These are phyloP conservation scores for Ctenosaura bakeri DNA, from an alignment of 2,797 vertebrate species.

Conservation along the genomic window DNA sequence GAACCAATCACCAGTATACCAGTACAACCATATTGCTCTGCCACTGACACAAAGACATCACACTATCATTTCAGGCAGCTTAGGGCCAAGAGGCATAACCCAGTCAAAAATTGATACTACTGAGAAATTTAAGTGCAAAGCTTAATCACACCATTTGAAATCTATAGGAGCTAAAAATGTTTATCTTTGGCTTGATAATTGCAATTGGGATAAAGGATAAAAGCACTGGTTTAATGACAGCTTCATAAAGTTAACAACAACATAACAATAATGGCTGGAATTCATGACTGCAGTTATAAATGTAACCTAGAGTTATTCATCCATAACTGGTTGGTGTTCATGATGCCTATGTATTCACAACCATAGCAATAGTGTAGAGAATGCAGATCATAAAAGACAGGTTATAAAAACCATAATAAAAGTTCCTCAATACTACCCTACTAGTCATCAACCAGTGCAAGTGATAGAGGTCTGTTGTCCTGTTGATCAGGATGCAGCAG, in stretches of 20 bases:
- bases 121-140: slow-evolving; percentile 7
- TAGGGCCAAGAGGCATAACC: not conserved
- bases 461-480: no score
- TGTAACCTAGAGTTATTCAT: no score
- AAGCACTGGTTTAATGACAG: not conserved
- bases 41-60: not conserved
- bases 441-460: no score
- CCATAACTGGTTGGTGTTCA: no score
- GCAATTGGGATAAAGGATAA: not conserved
- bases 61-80: not conserved
- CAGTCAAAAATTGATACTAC: not conserved
- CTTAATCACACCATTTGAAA: not conserved
- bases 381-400: no score
- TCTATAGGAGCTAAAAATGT: not conserved
- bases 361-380: no score
- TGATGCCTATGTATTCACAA: no score
- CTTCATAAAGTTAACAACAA: not conserved
- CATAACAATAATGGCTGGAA: not conserved
- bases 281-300: no score
- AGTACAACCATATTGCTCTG: not conserved
- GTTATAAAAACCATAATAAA: no score
- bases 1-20: not conserved
- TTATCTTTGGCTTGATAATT: not conserved
- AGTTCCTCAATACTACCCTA: no score
- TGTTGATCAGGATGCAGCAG: no score